These are phyloP conservation scores for Rattus norvegicus DNA, from an alignment of 2,113 vertebrate species.

Conservation along the genomic window DNA sequence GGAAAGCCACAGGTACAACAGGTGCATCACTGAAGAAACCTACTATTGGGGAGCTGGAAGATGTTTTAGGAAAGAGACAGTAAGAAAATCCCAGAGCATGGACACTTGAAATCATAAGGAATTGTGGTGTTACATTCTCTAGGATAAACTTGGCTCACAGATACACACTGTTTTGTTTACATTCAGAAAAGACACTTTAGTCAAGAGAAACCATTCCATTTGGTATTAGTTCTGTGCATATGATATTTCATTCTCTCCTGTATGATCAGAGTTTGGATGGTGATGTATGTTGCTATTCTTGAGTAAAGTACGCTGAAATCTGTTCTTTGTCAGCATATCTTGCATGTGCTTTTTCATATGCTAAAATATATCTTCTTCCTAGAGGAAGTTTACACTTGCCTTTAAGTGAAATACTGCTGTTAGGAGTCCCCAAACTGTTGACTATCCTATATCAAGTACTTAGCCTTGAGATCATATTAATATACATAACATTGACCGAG, in stretches of 20 bases:
- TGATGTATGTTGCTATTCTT: not conserved
- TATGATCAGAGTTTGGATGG: constrained; percentile 19
- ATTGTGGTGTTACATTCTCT: not conserved
- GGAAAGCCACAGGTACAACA: not conserved
- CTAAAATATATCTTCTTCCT: constrained; percentile 29
- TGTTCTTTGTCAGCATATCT: constrained; percentile 36
- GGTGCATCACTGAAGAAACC: not conserved
- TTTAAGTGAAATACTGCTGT: not conserved
- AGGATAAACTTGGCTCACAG: not conserved
- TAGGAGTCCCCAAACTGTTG: not conserved
- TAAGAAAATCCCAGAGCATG: not conserved
- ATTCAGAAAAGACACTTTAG: not conserved
- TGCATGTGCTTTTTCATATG: not conserved
- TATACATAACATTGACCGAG: not conserved
- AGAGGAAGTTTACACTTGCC: not conserved
- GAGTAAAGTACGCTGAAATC: not conserved
- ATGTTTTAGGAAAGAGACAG: not conserved
- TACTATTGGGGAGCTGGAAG: not conserved
- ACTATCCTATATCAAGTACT: not conserved
- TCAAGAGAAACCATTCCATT: not conserved
- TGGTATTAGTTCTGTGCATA: not conserved
- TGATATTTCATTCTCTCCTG: not conserved
- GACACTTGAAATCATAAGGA: not conserved
- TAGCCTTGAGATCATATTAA: not conserved
- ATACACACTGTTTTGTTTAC: not conserved